phyloP scores from a whole-genome alignment of 2,797 vertebrate genomes.

The Amblyopsis hoosieri region DNA sequence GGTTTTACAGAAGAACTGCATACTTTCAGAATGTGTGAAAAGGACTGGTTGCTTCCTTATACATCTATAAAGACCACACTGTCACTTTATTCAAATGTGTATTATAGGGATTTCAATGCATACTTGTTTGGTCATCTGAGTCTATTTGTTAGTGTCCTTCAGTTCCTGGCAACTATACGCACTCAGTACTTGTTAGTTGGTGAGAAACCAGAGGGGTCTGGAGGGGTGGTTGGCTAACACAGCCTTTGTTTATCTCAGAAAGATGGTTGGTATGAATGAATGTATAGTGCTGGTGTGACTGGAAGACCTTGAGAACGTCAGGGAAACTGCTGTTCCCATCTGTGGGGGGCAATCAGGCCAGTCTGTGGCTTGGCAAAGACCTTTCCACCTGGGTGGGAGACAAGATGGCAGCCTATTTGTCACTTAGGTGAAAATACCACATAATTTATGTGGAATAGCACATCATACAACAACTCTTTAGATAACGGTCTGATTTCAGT shows the following conservation, averaged over 20 bases:
- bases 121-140: constrained; percentile 51
- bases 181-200: constrained; percentile 51
- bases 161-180: constrained; percentile 39
- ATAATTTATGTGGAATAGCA: too few relatives aligned
- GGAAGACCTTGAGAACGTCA: constrained; percentile 38
- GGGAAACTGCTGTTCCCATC: constrained; percentile 67
- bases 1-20: constrained; percentile 46
- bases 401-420: constrained; percentile 36
- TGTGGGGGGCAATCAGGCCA: constrained; percentile 51
- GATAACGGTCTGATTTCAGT: too few relatives aligned
- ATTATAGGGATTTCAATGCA: constrained; percentile 46
- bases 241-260: constrained; percentile 53
- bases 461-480: too few relatives aligned
- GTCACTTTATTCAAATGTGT: not conserved
- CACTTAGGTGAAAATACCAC: not conserved
- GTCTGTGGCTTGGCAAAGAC: constrained; percentile 49
- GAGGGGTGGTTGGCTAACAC: constrained; percentile 49
- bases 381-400: constrained; percentile 53
- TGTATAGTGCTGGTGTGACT: constrained; percentile 49
- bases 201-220: constrained; percentile 47
- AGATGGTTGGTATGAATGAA: constrained; percentile 41
- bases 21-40: constrained; percentile 35
- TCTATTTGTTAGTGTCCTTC: constrained; percentile 49
- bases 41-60: constrained; percentile 30
- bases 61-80: constrained; percentile 41